Evolutionary conservation across 2,888 invertebrate species (phyloP).

Genomic region (Cosmia trapezina): DNA sequence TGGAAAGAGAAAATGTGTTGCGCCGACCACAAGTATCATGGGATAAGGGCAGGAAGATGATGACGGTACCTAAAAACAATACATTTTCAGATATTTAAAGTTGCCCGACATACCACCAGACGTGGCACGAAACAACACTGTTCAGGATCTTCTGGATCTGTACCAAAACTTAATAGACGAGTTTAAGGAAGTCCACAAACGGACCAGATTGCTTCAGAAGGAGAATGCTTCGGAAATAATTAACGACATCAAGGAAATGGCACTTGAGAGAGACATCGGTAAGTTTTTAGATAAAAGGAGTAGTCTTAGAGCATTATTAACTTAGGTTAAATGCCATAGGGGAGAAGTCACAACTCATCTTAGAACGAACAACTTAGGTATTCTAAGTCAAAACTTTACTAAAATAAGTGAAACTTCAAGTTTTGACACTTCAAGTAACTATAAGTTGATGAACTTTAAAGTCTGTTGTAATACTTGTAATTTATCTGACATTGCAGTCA

Average conservation of each 20-base stretch:
- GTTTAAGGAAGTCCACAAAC: conserved; percentile 95
- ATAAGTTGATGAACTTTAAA: conserved; percentile 40
- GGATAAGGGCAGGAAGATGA: no score
- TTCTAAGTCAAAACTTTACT: conserved; percentile 60
- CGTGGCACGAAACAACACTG: conserved; percentile 93
- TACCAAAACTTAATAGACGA: conserved; percentile 94
- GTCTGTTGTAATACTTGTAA: conserved; percentile 24
- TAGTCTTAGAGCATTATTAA: conserved; percentile 1
- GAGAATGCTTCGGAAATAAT: conserved; percentile 95
- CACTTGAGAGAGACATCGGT: conserved; percentile 95
- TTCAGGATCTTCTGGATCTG: conserved; percentile 92
- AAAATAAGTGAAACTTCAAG: conserved; percentile 43
- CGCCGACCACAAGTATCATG: no score
- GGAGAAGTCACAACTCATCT: conserved; percentile 78
- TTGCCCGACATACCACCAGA: conserved; percentile 93
- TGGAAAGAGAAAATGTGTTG: no score
- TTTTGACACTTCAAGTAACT: conserved; percentile 65
- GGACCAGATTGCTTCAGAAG: conserved; percentile 91
- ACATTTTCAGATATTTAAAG: conserved; percentile 82
- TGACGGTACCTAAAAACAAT: not conserved
- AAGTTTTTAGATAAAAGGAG: conserved; percentile 70
- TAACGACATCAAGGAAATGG: conserved; percentile 96
- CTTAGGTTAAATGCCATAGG: no score
- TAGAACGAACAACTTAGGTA: conserved; percentile 6
- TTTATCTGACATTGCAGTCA: conserved; percentile 78